Base-by-base conservation (phyloP, 2,888 invertebrate genomes). In the Helobdella robusta region DNA sequence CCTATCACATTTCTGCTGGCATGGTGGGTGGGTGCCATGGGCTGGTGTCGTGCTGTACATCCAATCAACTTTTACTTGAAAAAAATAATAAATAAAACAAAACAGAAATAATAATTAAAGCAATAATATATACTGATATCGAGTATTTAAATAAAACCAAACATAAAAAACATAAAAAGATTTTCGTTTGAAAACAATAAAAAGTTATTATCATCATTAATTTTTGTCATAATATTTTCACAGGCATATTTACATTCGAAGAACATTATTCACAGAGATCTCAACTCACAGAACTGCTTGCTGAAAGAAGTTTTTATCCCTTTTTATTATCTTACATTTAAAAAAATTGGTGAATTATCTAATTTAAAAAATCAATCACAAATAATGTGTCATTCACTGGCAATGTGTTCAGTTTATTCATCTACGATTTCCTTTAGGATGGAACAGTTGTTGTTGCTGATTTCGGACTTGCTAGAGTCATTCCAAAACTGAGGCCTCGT, bases 261-360 rank as follows among this genome's bases (percentile, higher is more conserved):
- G 87, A 89, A 90, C 80, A 90, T 94, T 71, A 93, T 94, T 71
- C 94, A 94, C 81, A 82, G 92, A 64, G 94, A 94, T 83, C 84
- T 94, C 75, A 94, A 93, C 83, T 93, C 93, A 30, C 88, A 91
- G 80, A 94, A 94, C 83, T 94, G 93, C 79, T 84, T 94, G 72
- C 89, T 93, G 59, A 83, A 89, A 74, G 88, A 89, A 82, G 86
- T 86, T 74, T 75, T 79, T 69, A 28, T 54, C n/a, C 36, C n/a
- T 34, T 5, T 50, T 67, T 20, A 60, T 58, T 59, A 50, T 44
- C 11, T 58, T 52, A 18, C 11, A n/a, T n/a, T n/a, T n/a, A n/a
- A n/a, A n/a, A n/a, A n/a, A n/a, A n/a, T n/a, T n/a, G n/a, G n/a
- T n/a, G n/a, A n/a, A n/a, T n/a, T n/a, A n/a, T n/a, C n/a, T n/a